Evolutionary conservation across 2,888 invertebrate species (phyloP), one percentile per base, ranked within the genome.

Genomic region (Pseudeuparius sepicola): DNA sequence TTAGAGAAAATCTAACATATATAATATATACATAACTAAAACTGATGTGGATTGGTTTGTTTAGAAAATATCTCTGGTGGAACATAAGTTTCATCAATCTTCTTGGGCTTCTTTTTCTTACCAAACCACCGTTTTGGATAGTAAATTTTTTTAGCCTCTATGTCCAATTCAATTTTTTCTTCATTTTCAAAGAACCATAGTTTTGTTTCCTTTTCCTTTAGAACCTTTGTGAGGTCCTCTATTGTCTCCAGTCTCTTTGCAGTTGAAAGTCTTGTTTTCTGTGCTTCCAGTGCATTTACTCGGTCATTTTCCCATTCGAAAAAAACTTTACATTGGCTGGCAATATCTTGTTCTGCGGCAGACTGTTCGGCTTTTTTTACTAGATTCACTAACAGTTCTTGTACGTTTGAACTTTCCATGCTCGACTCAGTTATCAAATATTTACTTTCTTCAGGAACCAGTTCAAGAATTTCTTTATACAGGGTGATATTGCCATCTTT

Each of bases 131-230:
- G 39, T 29, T 41, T 48, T 20, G 44, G 43, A 34, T 39, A 39
- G 9, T 34, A 43, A 7, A 61, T 63, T 54, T 58, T 66, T 55
- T 68, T 77, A 55, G 59, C 70, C 52, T 75, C 77, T 47, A 85
- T 81, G 56, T 71, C 57, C 27, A 86, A 61, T 50, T 85, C 81
- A 46, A 84, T 71, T 48, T 76, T 59, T 24, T 85, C 83, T 55
- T 83, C 75, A 53, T 82, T 79, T 40, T 87, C 82, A 62, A 88
- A 88, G 71, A 81, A 88, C 79, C 79, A 79, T 32, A 80, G 54
- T 45, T 70, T 69, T 39, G 68, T 66, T 52, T 86, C 85, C 51
- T 71, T 73, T 14, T 68, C 61, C 36, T 64, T 47, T 41, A 84
- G 57, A 25, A 68, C 61, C 31, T 69, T 60, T 51, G 76, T 73